These are phyloP conservation scores for Scelioninae gen. 1 DNA, from an alignment of 2,888 invertebrate genomes.

Conservation along the genomic window DNA sequence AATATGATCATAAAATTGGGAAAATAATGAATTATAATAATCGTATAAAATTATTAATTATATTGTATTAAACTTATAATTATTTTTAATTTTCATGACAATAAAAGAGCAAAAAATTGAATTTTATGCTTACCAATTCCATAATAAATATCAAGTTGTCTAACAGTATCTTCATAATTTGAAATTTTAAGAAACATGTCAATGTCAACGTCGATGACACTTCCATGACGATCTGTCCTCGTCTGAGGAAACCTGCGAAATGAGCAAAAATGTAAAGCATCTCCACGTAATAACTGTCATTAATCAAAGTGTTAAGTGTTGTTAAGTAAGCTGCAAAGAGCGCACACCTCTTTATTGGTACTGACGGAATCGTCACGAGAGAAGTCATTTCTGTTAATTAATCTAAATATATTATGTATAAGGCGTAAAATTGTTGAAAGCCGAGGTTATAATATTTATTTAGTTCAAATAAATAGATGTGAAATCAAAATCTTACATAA, in stretches of 20 bases:
- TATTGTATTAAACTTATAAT: no score
- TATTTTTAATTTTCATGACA: not conserved
- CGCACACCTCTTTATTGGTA: constrained; percentile 40
- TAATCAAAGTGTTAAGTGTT: constrained; percentile 44
- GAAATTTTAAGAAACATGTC: constrained; percentile 92
- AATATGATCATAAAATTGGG: no score
- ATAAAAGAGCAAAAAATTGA: constrained; percentile 1
- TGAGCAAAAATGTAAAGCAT: constrained; percentile 30
- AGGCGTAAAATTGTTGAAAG: constrained; percentile 13
- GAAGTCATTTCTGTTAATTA: constrained; percentile 52
- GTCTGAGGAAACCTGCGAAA: constrained; percentile 57
- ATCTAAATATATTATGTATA: constrained; percentile 36
- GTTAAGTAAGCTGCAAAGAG: constrained; percentile 30
- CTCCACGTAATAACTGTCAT: constrained; percentile 26
- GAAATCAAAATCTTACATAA: constrained; percentile 33
- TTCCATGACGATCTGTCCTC: constrained; percentile 86
- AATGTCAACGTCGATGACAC: constrained; percentile 90
- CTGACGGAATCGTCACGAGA: constrained; percentile 27
- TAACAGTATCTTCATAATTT: constrained; percentile 95
- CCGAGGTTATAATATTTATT: constrained; percentile 40
- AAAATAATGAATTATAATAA: no score
- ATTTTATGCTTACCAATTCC: constrained; percentile 88
- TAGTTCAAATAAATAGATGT: constrained; percentile 1
- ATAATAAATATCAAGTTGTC: constrained; percentile 96
- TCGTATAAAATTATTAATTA: no score